Evolutionary conservation across 2,888 invertebrate genomes (phyloP), one percentile per base, ranked within the genome.

Genomic region (Pristionchus japonicus): DNA sequence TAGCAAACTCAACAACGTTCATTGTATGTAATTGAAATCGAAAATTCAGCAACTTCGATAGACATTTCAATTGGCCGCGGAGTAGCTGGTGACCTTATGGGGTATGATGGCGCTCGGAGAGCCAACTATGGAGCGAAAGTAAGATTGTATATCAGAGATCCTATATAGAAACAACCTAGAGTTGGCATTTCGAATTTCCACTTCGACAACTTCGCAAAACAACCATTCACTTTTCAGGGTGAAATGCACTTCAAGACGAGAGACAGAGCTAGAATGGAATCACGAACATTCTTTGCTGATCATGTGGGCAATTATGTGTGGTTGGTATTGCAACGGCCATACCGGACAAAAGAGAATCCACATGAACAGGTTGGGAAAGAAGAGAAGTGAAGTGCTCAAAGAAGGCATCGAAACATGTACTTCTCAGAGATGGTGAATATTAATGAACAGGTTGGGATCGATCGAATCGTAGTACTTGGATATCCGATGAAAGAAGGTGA

Each of bases 251-350:
- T 87, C 57, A 80, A 57, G 61, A 87, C 64, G n/a, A 27, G 87
- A 7, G 80, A 86, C 31, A 77, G 64, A 20, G 47, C 87, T 40
- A 31, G 80, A 15, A 80, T 87, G 57, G 87, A 87, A 27, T 43
- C 87, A 23, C 77, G 91, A 87, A 89, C 89, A 13, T 90, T 91
- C 7, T 93, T 90, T 89, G 90, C 93, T 37, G 93, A 93, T 80
- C 89, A 90, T 17, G 88, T 92, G n/a, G 91, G 92, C 3, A 92
- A 93, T 74, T 93, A 91, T 87, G 83, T 93, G 27, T 93, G 93
- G 93, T 88, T 93, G 0, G 89, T 91, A 4, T 82, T 93, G 17
- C 90, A 92, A n/a, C 89, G 89, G 23, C 91, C 93, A n/a, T 67
- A 91, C 27, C 84, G 89, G 15, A 86, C 89, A 17, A 70, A 57